These are phyloP conservation scores for Pseudomugil gertrudae DNA, from an alignment of 2,797 vertebrate genomes.

Conservation along the genomic window DNA sequence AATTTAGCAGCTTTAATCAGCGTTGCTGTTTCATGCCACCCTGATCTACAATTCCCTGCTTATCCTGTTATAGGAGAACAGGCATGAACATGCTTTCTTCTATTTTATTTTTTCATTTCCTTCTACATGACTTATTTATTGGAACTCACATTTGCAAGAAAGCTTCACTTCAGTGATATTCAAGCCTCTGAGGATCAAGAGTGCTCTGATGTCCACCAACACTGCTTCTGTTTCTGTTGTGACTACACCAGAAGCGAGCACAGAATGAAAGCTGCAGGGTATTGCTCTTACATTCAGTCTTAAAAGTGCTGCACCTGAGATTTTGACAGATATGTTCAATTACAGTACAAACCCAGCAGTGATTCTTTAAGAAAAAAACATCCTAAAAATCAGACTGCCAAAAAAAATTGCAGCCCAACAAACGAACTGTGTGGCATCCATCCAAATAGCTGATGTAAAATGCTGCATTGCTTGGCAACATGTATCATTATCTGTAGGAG, in stretches of 20 bases:
- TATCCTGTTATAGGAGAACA: constrained; percentile 52
- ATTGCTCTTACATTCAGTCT: constrained; percentile 11
- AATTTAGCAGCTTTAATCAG: constrained; percentile 29
- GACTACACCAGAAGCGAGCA: constrained; percentile 33
- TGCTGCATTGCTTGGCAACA: constrained; percentile 66
- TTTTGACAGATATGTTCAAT: constrained; percentile 11
- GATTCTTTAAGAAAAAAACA: background rate
- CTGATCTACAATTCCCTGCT: constrained; percentile 24
- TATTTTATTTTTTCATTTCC: constrained; percentile 61
- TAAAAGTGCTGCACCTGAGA: background rate
- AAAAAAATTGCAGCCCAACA: constrained; percentile 12
- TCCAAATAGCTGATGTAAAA: constrained; percentile 61
- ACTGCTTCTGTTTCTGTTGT: constrained; percentile 39
- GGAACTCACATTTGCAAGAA: constrained; percentile 39
- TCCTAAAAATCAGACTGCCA: too few relatives aligned
- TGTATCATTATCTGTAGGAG: constrained; percentile 60
- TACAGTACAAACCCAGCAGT: background rate
- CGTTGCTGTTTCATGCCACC: constrained; percentile 30
- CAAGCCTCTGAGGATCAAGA: constrained; percentile 43
- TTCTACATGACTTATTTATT: constrained; percentile 77
- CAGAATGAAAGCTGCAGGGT: constrained; percentile 28
- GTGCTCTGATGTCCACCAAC: constrained; percentile 53
- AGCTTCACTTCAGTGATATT: constrained; percentile 44
- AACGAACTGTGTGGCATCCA: constrained; percentile 10
- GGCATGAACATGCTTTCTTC: constrained; percentile 26